Evolutionary conservation across 2,797 vertebrate species (phyloP).

Genomic region (Gephyroberyx darwinii): DNA sequence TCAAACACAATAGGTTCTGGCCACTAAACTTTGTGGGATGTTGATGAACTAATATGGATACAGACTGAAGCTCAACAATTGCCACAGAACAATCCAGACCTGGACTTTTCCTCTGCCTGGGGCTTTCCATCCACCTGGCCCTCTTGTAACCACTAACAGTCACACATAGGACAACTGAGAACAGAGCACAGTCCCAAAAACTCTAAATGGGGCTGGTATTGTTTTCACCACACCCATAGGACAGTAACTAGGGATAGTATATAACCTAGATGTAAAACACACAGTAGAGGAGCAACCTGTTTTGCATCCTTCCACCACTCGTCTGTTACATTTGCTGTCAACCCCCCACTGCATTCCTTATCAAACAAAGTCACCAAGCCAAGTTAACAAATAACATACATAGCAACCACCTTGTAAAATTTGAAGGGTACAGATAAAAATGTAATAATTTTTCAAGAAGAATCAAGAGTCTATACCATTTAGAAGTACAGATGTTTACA

Average conservation of each 20-base stretch:
- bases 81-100: slow-evolving; percentile 53
- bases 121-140: slow-evolving; percentile 38
- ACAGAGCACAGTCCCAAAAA: slow-evolving; percentile 31
- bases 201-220: slow-evolving; percentile 25
- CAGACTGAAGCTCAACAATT: slow-evolving; percentile 33
- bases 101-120: slow-evolving; percentile 22
- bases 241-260: not conserved
- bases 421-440: not conserved
- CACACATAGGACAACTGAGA: slow-evolving; percentile 37
- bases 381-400: not conserved
- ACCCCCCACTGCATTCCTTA: not conserved
- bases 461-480: too few relatives aligned
- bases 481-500: too few relatives aligned
- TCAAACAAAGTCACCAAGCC: not conserved
- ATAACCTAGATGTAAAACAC: not conserved
- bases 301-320: not conserved
- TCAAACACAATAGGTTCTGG: not conserved
- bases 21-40: slow-evolving; percentile 5
- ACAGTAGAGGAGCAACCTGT: not conserved
- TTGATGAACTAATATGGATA: slow-evolving; percentile 2
- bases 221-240: slow-evolving; percentile 14
- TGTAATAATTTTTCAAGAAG: too few relatives aligned
- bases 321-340: not conserved
- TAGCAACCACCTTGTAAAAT: not conserved
- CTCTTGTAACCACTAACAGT: slow-evolving; percentile 25